A percentile compares a stretch with the other conserved stretches of the same genome.
phyloP scores from a whole-genome alignment of 2,888 invertebrate species.

The Drosophila ustulata region DNA sequence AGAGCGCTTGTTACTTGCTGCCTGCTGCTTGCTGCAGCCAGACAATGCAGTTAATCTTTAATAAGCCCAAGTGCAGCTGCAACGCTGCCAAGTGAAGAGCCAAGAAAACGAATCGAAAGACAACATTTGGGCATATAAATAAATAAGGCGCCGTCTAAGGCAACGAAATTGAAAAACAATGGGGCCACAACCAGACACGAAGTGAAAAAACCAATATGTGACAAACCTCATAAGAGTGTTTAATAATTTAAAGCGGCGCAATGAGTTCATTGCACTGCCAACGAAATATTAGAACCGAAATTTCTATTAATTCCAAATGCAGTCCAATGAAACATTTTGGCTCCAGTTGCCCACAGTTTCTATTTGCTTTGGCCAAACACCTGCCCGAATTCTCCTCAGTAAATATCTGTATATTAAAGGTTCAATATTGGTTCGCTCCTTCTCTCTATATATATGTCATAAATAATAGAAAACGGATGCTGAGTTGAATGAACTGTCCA shows the following conservation, averaged over 20 bases:
- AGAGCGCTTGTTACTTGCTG: not conserved
- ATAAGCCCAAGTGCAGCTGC: constrained; percentile 65
- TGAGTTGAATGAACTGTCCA: constrained; percentile 48
- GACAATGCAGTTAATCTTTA: constrained; percentile 75
- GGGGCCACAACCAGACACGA: constrained; percentile 23
- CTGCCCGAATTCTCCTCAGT: not conserved
- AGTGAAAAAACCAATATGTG: constrained; percentile 1
- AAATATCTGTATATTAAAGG: constrained; percentile 19
- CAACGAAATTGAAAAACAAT: constrained; percentile 59
- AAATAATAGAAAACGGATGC: constrained; percentile 20
- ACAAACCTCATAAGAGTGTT: constrained; percentile 1
- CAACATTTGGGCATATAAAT: constrained; percentile 70
- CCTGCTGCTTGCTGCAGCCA: constrained; percentile 31
- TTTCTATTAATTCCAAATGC: constrained; percentile 1
- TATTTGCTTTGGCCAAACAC: constrained; percentile 8
- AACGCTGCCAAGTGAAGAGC: constrained; percentile 22
- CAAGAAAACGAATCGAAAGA: constrained; percentile 52
- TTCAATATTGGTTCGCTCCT: constrained; percentile 11
- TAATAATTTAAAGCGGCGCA: not conserved
- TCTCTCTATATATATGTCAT: not conserved
- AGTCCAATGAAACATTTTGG: not conserved
- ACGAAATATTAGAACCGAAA: not conserved
- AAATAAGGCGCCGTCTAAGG: constrained; percentile 53
- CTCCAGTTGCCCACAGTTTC: not conserved
- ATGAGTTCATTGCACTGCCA: not conserved